phyloP scores from a whole-genome alignment of 2,113 vertebrate species.

The Tringa solitaria region DNA sequence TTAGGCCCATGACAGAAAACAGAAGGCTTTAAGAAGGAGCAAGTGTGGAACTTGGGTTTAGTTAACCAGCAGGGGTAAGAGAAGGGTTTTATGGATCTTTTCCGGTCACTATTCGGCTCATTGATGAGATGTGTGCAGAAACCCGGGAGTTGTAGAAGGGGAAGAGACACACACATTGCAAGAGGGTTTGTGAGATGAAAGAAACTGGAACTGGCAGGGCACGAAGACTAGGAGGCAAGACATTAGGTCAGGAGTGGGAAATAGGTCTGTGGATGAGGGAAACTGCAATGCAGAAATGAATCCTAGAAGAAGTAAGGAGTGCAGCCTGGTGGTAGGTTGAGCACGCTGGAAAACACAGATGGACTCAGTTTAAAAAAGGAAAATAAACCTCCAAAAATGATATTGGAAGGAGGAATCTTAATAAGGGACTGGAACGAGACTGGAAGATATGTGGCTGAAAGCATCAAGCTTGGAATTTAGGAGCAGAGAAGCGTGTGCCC shows the following conservation, averaged over 20 bases:
- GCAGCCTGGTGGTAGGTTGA: not conserved
- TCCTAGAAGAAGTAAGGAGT: not conserved
- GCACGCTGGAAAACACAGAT: not conserved
- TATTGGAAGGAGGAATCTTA: not conserved
- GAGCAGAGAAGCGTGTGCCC: not conserved
- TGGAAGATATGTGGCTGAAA: not conserved
- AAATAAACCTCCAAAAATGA: not conserved
- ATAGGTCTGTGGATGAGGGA: not conserved
- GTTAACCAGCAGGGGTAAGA: not conserved
- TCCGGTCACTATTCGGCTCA: not conserved
- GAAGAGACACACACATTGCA: not conserved
- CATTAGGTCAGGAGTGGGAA: not conserved
- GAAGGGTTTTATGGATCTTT: not conserved
- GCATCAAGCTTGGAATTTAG: not conserved
- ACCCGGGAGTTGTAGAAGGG: not conserved
- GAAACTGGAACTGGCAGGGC: not conserved
- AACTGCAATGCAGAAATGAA: not conserved
- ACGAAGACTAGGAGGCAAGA: not conserved
- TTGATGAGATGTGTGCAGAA: not conserved
- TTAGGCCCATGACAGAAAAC: not conserved
- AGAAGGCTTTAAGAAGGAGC: not conserved
- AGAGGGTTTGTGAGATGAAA: not conserved
- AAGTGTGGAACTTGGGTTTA: rapidly evolving
- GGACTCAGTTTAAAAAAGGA: not conserved
- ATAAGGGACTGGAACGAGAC: not conserved